phyloP scores from a whole-genome alignment of 2,888 invertebrate genomes.

The Tortrix viridana region DNA sequence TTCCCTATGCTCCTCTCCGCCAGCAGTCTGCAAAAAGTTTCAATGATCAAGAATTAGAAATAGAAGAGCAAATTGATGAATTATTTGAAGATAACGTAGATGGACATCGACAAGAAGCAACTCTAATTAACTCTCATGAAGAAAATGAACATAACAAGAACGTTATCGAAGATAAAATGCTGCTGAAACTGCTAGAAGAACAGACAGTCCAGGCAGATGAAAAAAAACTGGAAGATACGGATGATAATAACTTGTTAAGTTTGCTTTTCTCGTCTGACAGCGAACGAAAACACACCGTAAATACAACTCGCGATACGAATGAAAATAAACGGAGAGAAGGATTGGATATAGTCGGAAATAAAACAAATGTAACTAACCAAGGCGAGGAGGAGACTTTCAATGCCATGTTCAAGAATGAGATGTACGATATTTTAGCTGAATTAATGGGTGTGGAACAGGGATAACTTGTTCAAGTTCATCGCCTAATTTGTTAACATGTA shows the following conservation, averaged over 20 bases:
- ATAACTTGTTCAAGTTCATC: too few relatives aligned
- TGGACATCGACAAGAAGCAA: conserved; percentile 53
- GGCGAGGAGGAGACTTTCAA: neutral
- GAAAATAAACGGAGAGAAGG: neutral
- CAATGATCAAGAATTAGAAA: neutral
- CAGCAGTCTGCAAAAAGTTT: too few relatives aligned
- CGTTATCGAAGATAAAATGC: conserved; percentile 46
- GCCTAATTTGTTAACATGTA: too few relatives aligned
- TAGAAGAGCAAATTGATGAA: conserved; percentile 28
- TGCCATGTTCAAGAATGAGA: conserved; percentile 41
- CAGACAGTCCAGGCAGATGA: conserved; percentile 55
- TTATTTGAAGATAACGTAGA: conserved; percentile 41
- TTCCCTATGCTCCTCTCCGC: too few relatives aligned
- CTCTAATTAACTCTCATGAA: conserved; percentile 41
- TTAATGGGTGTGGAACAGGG: conserved; percentile 35
- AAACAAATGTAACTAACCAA: neutral
- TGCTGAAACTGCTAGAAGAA: conserved; percentile 52
- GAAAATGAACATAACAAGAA: conserved; percentile 38
- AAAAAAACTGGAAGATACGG: conserved; percentile 38
- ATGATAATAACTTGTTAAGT: conserved; percentile 29
- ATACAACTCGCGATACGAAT: neutral
- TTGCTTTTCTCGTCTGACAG: conserved; percentile 13
- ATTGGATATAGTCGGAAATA: conserved; percentile 13
- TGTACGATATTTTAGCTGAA: conserved; percentile 47
- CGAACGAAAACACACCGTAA: neutral